Percentiles rank a stretch among this genome's conserved stretches.
These are phyloP conservation scores for Cydia fagiglandana DNA, from an alignment of 1,140 invertebrate genomes.

Conservation along the genomic window DNA sequence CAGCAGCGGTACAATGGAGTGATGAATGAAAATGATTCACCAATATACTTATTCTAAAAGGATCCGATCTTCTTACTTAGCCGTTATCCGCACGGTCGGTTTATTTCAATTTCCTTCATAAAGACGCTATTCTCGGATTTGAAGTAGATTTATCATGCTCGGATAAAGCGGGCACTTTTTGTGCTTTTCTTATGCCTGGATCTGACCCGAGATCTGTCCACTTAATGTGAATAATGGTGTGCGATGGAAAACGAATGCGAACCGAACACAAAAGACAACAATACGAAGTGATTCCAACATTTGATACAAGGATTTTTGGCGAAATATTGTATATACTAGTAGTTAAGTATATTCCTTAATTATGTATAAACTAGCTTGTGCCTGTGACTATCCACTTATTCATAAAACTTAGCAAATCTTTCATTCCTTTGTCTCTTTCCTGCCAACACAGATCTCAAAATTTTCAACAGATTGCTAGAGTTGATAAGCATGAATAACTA, in stretches of 20 bases:
- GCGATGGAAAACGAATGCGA: slow-evolving; percentile 78
- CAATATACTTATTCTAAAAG: slow-evolving; percentile 72
- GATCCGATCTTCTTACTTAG: slow-evolving; percentile 77
- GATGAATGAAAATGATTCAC: slow-evolving; percentile 76
- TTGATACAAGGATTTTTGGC: slow-evolving; percentile 70
- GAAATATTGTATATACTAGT: slow-evolving; percentile 50
- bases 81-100: slow-evolving; percentile 79
- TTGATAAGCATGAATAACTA: too few species aligned
- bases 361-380: too few species aligned
- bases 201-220: slow-evolving; percentile 79
- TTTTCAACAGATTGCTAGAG: too few species aligned
- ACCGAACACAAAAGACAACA: slow-evolving; percentile 78
- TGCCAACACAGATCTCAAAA: too few species aligned
- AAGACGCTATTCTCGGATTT: slow-evolving; percentile 79
- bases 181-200: slow-evolving; percentile 78
- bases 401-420: too few species aligned
- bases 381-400: too few species aligned
- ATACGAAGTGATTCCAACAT: slow-evolving; percentile 74
- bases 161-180: slow-evolving; percentile 79
- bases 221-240: slow-evolving; percentile 80
- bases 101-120: slow-evolving; percentile 80
- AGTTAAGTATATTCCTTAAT: not conserved
- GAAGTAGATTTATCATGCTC: slow-evolving; percentile 79
- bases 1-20: slow-evolving; percentile 35
- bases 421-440: too few species aligned